phyloP scores from a whole-genome alignment of 2,113 vertebrate species.

The Kryptolebias marmoratus region DNA sequence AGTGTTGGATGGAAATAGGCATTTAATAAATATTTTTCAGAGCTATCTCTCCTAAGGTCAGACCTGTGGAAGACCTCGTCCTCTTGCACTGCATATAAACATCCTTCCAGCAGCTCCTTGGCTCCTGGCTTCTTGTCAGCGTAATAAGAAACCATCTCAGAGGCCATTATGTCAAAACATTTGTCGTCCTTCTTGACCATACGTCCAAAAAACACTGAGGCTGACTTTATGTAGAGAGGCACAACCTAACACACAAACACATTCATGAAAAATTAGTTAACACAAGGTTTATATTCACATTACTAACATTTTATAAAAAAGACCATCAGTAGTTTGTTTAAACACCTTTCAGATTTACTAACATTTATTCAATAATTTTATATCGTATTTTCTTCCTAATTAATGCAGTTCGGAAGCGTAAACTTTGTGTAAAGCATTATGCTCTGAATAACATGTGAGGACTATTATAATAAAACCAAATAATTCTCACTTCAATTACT shows the following conservation, averaged over 20 bases:
- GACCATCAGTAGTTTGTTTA: not conserved
- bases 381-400: not conserved
- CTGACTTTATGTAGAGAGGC: conserved; percentile 76
- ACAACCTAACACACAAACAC: conserved; percentile 64
- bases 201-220: conserved; percentile 73
- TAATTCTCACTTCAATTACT: conserved; percentile 66
- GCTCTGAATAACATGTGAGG: not conserved
- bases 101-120: conserved; percentile 56
- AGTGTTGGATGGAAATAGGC: not conserved
- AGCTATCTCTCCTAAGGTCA: not conserved
- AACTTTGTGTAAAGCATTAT: not conserved
- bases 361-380: not conserved
- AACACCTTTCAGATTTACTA: not conserved
- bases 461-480: not conserved
- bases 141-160: conserved; percentile 70
- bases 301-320: not conserved
- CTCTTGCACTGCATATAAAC: conserved; percentile 75
- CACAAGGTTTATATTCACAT: too few relatives aligned
- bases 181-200: conserved; percentile 56
- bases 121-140: conserved; percentile 50
- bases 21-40: too few relatives aligned
- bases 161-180: conserved; percentile 54
- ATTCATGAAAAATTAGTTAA: not conserved
- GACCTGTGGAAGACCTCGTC: conserved; percentile 74
- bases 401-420: not conserved